Base-by-base conservation (phyloP, 2,113 vertebrate species). In the Hydrochoerus hydrochaeris region DNA sequence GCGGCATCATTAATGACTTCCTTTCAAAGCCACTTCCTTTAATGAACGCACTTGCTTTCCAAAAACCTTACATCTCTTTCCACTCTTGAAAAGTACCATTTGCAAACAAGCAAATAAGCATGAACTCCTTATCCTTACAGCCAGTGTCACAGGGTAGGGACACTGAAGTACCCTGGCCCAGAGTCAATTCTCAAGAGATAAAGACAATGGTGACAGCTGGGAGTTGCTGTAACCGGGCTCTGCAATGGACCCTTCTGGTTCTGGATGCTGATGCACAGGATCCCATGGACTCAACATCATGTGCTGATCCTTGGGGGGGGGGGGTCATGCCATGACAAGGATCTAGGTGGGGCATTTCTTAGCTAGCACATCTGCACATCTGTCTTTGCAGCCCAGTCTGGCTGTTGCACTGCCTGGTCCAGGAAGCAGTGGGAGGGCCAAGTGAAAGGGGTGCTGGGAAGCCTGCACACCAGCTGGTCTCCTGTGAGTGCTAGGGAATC, bases 401-500 rank as follows among this genome's bases (percentile, higher is more conserved):
- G 5, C 62, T 46, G n/a, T 30, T 62, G 9, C n/a, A 13, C 73
- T 65, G 2, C 20, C 52, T 9, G 32, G n/a, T 81, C n/a, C 35
- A 2, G 19, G 26, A 44, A 78, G 26, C 28, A 1, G 16, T 4
- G 1, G 71, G 57, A 52, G 26, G 38, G 20, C 54, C 2, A 1
- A 16, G 0, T 20, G 17, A 2, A 38, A 16, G 35, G 3, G n/a
- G 1, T 4, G 1, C 14, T 5, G 35, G 84, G 46, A 41, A 62
- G 44, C 16, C 20, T 19, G 63, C 9, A 2, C 22, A 8, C 35
- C 69, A 38, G 2, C 49, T 19, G 7, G 2, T 12, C 35, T 54
- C 54, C 2, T 1, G 14, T 20, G 41, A 44, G 32, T 4, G 22
- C 60, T 5, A 1, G 3, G 7, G 13, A 6, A 20, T 46, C 58